Evolutionary conservation across 2,797 vertebrate genomes (phyloP).

Genomic region (Saxicola maurus): DNA sequence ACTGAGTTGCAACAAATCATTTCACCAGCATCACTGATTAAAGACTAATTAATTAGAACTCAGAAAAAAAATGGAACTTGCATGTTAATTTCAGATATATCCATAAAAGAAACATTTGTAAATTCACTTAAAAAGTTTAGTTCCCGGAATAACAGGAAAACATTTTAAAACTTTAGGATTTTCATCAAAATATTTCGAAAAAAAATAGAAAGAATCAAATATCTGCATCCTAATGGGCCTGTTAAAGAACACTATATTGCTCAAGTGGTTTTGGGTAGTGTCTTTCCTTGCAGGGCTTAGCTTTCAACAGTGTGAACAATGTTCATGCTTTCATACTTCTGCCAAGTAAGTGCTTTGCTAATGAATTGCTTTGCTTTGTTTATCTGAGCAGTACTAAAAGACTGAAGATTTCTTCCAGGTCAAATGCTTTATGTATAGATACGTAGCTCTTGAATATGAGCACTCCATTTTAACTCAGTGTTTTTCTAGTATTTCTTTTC

Average conservation of each 20-base stretch:
- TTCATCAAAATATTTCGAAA: neutral
- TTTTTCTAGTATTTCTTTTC: neutral
- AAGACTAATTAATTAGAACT: neutral
- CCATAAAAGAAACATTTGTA: neutral
- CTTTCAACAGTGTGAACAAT: neutral
- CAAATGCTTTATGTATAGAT: constrained; percentile 40
- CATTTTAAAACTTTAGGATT: neutral
- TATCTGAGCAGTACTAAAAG: neutral
- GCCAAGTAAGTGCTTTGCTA: neutral
- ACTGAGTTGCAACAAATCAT: neutral
- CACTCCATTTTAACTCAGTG: neutral
- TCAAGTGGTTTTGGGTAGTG: neutral
- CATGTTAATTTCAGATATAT: neutral
- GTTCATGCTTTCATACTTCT: neutral
- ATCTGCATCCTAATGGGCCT: neutral
- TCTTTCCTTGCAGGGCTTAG: neutral
- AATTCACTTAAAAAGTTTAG: neutral
- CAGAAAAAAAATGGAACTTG: neutral
- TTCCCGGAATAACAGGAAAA: neutral
- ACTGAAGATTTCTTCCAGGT: constrained; percentile 44
- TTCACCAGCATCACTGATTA: neutral
- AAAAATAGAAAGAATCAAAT: neutral
- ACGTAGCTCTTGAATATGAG: neutral
- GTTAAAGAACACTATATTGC: neutral
- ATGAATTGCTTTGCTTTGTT: neutral